These are phyloP conservation scores for Fringilla coelebs DNA, from an alignment of 2,797 vertebrate species.

Conservation along the genomic window DNA sequence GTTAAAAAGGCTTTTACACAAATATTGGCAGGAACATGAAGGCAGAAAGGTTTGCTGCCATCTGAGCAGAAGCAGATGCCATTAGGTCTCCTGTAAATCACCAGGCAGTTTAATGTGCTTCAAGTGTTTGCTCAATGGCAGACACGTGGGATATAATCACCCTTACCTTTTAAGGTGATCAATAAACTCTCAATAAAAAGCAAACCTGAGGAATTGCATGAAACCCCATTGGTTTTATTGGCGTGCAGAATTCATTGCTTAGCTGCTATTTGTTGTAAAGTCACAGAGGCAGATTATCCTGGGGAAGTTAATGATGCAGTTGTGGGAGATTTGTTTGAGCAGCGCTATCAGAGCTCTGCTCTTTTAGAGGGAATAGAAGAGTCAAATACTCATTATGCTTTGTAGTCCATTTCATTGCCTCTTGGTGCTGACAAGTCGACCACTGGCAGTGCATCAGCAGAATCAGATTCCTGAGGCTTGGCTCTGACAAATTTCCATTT, in stretches of 20 bases:
- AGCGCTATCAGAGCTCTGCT: neutral
- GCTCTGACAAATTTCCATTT: neutral
- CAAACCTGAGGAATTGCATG: neutral
- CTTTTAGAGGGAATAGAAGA: neutral
- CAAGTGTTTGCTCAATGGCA: neutral
- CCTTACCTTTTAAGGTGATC: neutral
- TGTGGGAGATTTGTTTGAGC: neutral
- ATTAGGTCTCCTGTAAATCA: neutral
- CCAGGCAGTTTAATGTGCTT: neutral
- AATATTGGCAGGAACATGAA: neutral
- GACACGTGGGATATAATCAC: neutral
- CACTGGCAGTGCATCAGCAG: neutral
- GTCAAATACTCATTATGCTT: neutral
- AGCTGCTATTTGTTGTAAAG: neutral
- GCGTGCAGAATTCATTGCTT: neutral
- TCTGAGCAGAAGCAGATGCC: neutral
- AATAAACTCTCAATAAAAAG: neutral
- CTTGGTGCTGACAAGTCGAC: rapidly evolving
- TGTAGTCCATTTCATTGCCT: neutral
- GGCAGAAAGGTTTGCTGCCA: neutral
- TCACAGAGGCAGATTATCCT: neutral
- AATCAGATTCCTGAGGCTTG: neutral
- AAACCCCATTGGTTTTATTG: neutral
- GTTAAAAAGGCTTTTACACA: slow-evolving; percentile 4
- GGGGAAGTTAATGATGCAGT: neutral